Base-by-base conservation (phyloP, 2,113 vertebrate genomes). In the Leptobrachium ailaonicum region DNA sequence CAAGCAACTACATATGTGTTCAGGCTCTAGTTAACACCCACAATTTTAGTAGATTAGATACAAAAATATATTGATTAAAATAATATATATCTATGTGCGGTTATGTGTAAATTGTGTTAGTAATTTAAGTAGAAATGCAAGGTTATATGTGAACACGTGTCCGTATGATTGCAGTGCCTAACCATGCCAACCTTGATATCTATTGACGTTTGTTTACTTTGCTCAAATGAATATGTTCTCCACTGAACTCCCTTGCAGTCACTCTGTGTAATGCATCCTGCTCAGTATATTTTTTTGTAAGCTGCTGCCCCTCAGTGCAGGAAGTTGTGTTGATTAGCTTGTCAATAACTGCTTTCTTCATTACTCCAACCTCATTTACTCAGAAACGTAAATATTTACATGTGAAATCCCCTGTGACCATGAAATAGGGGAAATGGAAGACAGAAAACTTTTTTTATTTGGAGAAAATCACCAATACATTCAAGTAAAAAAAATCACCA, bases 281-380 rank as follows among this genome's bases (percentile, higher is more conserved):
- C 32, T 32, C 45, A 41, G 2, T 67, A 42, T 41, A 67, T 67
- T 70, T 67, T 70, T 7, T 2, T 53, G 32, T 11, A 40, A 54
- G 11, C 41, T 13, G 10, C 14, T 56, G 47, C 70, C 10, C 20
- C 50, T 2, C 9, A 10, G 20, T 54, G 32, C 70, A 72, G 41
- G 40, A 62, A 53, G 45, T 50, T 32, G 12, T 62, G 42, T 41
- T 72, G 69, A 79, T 63, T 78, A 58, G 66, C 66, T 47, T 62
- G 50, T 60, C 66, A 72, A 60, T 83, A 53, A 64, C 68, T 73
- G 50, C 73, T 83, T 76, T 72, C 47, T 71, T 72, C 20, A 60
- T 73, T 74, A 41, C 56, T 4, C 41, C 41, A 79, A 73, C 75
- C 70, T 73, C 71, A 80, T 54, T 88, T 87, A 83, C 77, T 85